Conservation (phyloP, 2,797 vertebrate genomes). For the Epinephelus malabaricus region DNA sequence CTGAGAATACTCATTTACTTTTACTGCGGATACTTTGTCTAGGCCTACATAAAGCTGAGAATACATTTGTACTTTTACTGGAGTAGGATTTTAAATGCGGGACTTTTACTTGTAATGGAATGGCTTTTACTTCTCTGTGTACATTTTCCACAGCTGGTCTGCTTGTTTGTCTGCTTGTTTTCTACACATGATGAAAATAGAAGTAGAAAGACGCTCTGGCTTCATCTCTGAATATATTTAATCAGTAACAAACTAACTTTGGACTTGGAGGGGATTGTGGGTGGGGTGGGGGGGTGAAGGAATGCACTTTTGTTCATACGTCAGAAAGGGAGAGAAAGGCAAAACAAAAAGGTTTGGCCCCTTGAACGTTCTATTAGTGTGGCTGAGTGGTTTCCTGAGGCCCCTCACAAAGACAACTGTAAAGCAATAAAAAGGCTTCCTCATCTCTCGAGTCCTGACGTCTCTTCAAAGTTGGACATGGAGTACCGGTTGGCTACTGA, state of each 20-base stretch:
- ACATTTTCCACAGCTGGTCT: too few species aligned
- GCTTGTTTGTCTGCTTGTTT: too few species aligned
- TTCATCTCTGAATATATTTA: conserved; percentile 19
- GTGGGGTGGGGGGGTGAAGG: conserved; percentile 56
- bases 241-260: conserved; percentile 5
- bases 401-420: conserved; percentile 68
- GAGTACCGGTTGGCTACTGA: too few species aligned
- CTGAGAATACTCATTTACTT: not conserved
- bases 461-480: too few species aligned
- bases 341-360: conserved; percentile 67
- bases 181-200: too few species aligned
- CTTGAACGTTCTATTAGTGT: conserved; percentile 62
- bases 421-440: conserved; percentile 73
- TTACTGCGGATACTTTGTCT: too few species aligned
- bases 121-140: not conserved
- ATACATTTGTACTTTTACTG: not conserved
- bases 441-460: conserved; percentile 35
- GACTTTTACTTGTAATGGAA: not conserved
- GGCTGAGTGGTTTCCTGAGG: conserved; percentile 71
- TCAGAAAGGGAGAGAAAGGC: conserved; percentile 46
- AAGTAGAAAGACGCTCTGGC: not conserved
- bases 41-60: not conserved
- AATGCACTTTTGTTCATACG: conserved; percentile 70
- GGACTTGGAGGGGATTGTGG: too few species aligned
- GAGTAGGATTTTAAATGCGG: not conserved